Conservation (phyloP, 2,113 vertebrate species). For the Oreochromis aureus region DNA sequence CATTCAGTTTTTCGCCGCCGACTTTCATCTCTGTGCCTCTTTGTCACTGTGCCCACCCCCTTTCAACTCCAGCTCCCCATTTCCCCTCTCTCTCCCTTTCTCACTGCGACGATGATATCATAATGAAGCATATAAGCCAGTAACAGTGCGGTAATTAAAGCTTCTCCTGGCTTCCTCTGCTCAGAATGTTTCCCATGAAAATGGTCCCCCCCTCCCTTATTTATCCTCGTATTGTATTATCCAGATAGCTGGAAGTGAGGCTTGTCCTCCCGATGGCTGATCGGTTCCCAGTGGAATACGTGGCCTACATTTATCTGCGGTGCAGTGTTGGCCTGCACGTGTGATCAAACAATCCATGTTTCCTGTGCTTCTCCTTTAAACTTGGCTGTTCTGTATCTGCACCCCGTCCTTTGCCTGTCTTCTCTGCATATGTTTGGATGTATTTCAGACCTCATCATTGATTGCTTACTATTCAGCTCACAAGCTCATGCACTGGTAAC, state of each 20-base stretch:
- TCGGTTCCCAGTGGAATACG: constrained; percentile 53
- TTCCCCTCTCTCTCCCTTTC: neutral
- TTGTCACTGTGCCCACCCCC: neutral
- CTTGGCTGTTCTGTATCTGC: neutral
- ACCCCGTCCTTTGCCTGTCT: neutral
- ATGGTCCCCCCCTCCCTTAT: constrained; percentile 3
- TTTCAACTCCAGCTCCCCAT: neutral
- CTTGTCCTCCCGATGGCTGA: constrained; percentile 46
- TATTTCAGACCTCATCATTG: neutral
- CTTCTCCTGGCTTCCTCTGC: neutral
- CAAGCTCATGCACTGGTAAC: neutral
- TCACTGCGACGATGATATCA: neutral
- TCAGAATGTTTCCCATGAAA: constrained; percentile 9
- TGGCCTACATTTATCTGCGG: constrained; percentile 70
- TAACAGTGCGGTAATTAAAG: constrained; percentile 47
- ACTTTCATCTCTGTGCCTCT: neutral
- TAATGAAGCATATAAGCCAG: constrained; percentile 29
- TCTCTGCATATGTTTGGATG: neutral
- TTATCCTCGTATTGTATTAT: constrained; percentile 36
- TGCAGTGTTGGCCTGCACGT: constrained; percentile 2
- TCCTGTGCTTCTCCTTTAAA: neutral
- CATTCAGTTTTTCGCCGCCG: neutral
- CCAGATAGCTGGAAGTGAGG: constrained; percentile 36
- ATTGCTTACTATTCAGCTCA: neutral
- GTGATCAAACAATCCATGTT: constrained; percentile 9